These are phyloP conservation scores for Marmota monax DNA, from an alignment of 2,113 vertebrate genomes.

Conservation along the genomic window DNA sequence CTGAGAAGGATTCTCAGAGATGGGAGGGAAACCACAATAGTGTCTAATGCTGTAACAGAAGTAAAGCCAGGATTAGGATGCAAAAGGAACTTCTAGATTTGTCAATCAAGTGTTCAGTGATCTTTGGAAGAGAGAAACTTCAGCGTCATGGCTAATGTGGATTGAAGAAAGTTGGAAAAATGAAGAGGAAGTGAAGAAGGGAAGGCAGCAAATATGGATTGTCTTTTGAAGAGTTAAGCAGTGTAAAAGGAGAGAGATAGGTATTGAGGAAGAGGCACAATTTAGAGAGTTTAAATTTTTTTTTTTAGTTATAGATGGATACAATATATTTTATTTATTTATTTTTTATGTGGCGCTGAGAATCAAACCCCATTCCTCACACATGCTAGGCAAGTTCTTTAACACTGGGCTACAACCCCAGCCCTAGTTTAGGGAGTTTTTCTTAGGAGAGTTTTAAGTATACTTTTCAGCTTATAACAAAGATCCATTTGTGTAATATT, in stretches of 20 bases:
- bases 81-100: constrained; percentile 25
- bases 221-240: neutral
- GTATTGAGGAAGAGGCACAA: neutral
- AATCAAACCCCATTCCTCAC: too few species aligned
- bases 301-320: too few species aligned
- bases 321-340: too few species aligned
- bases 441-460: neutral
- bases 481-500: neutral
- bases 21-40: neutral
- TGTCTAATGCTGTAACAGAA: neutral
- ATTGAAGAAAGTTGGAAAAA: neutral
- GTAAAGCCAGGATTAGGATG: neutral
- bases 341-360: too few species aligned
- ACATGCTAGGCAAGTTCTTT: too few species aligned
- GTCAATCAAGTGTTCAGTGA: neutral
- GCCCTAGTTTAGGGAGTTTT: neutral
- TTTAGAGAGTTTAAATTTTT: neutral
- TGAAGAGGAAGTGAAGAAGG: neutral
- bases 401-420: too few species aligned
- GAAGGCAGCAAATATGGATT: neutral
- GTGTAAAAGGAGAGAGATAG: neutral
- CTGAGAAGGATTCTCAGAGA: constrained; percentile 23
- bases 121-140: constrained; percentile 14
- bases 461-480: constrained; percentile 52
- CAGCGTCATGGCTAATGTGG: neutral